These are phyloP conservation scores for Drosophila grimshawi DNA, from an alignment of 1,140 invertebrate species.

Conservation along the genomic window DNA sequence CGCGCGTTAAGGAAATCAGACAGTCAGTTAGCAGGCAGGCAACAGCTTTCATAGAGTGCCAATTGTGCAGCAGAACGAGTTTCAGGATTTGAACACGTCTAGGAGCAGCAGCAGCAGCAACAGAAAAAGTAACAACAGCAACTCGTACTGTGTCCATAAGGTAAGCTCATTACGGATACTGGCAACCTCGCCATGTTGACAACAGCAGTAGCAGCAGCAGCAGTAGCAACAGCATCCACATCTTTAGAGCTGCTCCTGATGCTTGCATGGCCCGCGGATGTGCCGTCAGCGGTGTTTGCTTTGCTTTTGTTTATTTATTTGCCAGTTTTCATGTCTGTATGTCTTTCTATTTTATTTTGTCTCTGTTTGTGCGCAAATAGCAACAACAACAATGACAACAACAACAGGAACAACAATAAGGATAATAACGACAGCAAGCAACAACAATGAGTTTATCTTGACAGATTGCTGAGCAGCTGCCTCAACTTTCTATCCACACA, in stretches of 20 bases:
- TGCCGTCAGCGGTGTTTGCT: slow-evolving; percentile 75
- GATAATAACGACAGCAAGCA: slow-evolving; percentile 72
- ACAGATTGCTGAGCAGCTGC: slow-evolving; percentile 69
- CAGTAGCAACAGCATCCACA: slow-evolving; percentile 7
- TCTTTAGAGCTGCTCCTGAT: slow-evolving; percentile 32
- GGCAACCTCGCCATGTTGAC: slow-evolving; percentile 58
- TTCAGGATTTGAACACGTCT: slow-evolving; percentile 59
- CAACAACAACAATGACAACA: slow-evolving; percentile 55
- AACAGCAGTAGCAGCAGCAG: slow-evolving; percentile 37
- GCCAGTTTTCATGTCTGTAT: slow-evolving; percentile 52
- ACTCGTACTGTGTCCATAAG: slow-evolving; percentile 69
- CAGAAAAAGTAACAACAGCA: slow-evolving; percentile 37
- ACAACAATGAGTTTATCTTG: slow-evolving; percentile 80
- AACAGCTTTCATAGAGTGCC: slow-evolving; percentile 48
- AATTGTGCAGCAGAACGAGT: slow-evolving; percentile 75
- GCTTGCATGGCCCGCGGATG: slow-evolving; percentile 65
- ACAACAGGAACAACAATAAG: slow-evolving; percentile 71
- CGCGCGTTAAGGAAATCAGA: slow-evolving; percentile 54
- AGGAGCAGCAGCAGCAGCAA: slow-evolving; percentile 37
- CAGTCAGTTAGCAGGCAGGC: slow-evolving; percentile 34
- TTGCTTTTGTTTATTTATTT: slow-evolving; percentile 77
- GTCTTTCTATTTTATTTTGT: slow-evolving; percentile 46
- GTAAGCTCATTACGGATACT: slow-evolving; percentile 75
- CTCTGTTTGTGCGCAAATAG: slow-evolving; percentile 52
- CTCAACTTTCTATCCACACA: slow-evolving; percentile 19